Evolutionary conservation across 1,140 invertebrate species (phyloP), one percentile per base, ranked within the genome.

Genomic region (Drosophila quadrilineata): DNA sequence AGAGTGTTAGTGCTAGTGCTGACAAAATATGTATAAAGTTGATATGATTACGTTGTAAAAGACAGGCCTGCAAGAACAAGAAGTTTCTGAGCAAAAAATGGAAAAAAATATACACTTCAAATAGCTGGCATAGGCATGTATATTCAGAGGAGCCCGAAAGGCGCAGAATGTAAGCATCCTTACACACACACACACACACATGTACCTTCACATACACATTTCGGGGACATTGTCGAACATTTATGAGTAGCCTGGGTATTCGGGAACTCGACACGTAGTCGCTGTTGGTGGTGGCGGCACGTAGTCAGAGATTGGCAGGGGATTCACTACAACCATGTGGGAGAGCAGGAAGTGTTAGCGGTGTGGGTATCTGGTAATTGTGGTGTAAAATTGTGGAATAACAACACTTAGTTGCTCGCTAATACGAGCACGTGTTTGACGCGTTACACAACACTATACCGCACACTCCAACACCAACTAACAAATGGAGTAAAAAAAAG

Each of bases 321-420:
- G 64, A 53, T 54, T 38, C 43, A 49, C 35, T 31, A n/a, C 12
- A 19, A 31, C 5, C n/a, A n/a, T n/a, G 12, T 48, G 24, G 31
- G 6, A 52, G 48, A 6, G 29, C 46, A 21, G 36, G 10, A 17
- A 31, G 9, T 8, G 28, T 1, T 4, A 1, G 29, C 3, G 12
- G 17, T 12, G 17, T 3, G 12, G 2, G 14, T 26, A 54, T 52
- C 63, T 82, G 76, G 76, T 80, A 80, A 80, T 82, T 80, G 76
- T 71, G 76, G 76, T 80, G 72, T 82, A 80, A 80, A 80, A 80
- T 76, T 80, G 75, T 80, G 74, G 67, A 80, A 80, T 82, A 80
- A 80, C 76, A 80, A 73, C 76, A 80, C 76, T 80, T 82, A 82
- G 76, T 66, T 72, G 72, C 38, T 71, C 65, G 76, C 77, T 80